Conservation (phyloP, 2,113 vertebrate species). For the Antechinus stuartii region DNA sequence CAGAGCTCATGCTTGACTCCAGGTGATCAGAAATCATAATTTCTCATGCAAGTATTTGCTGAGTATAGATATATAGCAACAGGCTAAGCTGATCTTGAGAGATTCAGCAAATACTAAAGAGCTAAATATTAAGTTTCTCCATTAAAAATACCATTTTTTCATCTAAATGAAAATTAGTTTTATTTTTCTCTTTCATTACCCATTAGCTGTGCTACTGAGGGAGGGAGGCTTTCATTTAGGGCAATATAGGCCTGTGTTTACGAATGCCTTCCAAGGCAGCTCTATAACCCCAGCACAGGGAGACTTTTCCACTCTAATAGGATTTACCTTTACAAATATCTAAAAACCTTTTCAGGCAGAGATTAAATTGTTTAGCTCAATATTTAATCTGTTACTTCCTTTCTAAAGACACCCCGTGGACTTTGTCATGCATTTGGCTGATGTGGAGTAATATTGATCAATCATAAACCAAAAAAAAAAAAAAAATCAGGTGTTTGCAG, state of each 20-base stretch:
- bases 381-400: slow-evolving; percentile 91
- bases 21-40: slow-evolving; percentile 11
- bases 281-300: slow-evolving; percentile 73
- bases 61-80: background rate
- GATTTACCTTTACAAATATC: slow-evolving; percentile 88
- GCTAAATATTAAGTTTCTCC: slow-evolving; percentile 3
- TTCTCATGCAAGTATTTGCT: slow-evolving; percentile 18
- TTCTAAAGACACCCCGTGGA: slow-evolving; percentile 86
- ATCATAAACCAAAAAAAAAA: slow-evolving; percentile 83
- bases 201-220: slow-evolving; percentile 73
- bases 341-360: slow-evolving; percentile 86
- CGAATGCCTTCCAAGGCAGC: slow-evolving; percentile 76
- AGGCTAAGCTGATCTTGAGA: background rate
- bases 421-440: slow-evolving; percentile 84
- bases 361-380: slow-evolving; percentile 90
- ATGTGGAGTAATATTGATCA: slow-evolving; percentile 85
- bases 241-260: slow-evolving; percentile 81
- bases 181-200: slow-evolving; percentile 61
- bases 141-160: slow-evolving; percentile 38
- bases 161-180: slow-evolving; percentile 48
- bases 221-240: slow-evolving; percentile 81
- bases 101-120: background rate
- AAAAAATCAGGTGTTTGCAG: slow-evolving; percentile 79
- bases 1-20: slow-evolving; percentile 7
- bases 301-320: slow-evolving; percentile 82